Evolutionary conservation across 1,140 invertebrate genomes (phyloP), one percentile per base, ranked within the genome.

Genomic region (Lepidurus arcticus): DNA sequence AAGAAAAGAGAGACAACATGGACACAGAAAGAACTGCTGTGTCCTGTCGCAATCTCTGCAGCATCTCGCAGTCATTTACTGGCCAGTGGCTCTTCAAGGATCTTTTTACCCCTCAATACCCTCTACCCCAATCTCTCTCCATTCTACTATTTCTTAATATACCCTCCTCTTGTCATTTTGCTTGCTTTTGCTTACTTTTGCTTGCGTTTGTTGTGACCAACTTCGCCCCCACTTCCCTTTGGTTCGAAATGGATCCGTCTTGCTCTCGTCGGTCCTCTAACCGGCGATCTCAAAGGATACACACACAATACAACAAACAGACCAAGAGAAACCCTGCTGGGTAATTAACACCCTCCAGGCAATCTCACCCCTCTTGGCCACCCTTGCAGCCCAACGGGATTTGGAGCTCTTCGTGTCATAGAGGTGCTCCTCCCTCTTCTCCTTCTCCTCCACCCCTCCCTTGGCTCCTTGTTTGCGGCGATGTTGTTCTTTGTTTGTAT

Each of bases 31-130:
- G 53, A 65, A 65, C 53, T 65, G 6, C 45, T 7, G 53, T n/a
- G 21, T 9, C 53, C 53, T 13, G 53, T 65, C 53, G 21, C n/a
- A n/a, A 65, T 65, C 45, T 16, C 53, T 65, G 53, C 53, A 65
- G 53, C 53, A 65, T 65, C 53, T 13, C 53, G 6, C 9, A 65
- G 53, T 65, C 53, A 65, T 65, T 65, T 65, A 65, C 53, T 65
- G 53, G 53, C 53, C 53, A 65, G 13, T 65, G 53, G 53, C 16
- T 7, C 5, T 65, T 65, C 21, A 65, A 34, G 34, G 34, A 3
- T 34, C 2, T 34, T 34, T 34, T 34, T 34, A 34, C 34, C 34
- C 34, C 34, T 3, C 3, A 3, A 2, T 34, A 34, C 34, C 34
- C 34, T 34, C 34, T 34, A 34, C 34, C 4, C 34, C 34, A 0